A percentile compares a stretch with the other conserved stretches of the same genome.
Evolutionary conservation across 2,797 vertebrate species (phyloP).

Genomic region (Amniataba percoides): DNA sequence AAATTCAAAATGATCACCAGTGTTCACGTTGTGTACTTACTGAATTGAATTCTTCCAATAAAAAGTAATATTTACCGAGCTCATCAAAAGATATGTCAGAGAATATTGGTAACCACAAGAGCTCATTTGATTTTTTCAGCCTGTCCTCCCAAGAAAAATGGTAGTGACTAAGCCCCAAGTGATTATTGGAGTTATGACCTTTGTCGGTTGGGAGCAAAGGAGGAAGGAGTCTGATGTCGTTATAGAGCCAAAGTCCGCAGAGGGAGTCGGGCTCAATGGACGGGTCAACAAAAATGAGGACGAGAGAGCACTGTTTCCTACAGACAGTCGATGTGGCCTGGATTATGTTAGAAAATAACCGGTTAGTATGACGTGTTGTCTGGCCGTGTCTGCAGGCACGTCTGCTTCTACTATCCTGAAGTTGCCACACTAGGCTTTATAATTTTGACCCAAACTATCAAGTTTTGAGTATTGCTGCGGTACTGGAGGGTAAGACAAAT

Average conservation of each 20-base stretch:
- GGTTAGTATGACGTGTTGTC: not conserved
- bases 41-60: not conserved
- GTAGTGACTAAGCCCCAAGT: not conserved
- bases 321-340: not conserved
- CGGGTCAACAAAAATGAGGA: not conserved
- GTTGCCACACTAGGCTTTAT: not conserved
- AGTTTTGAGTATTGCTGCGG: not conserved
- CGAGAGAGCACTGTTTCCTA: not conserved
- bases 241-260: not conserved
- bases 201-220: not conserved
- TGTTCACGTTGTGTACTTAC: not conserved
- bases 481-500: not conserved
- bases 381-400: not conserved
- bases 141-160: not conserved
- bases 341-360: too few relatives aligned
- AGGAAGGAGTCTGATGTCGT: not conserved
- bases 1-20: conserved; percentile 1
- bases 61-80: not conserved
- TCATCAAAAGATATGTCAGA: not conserved
- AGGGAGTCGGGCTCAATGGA: not conserved
- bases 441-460: not conserved
- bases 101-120: conserved; percentile 3
- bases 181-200: not conserved
- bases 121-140: not conserved
- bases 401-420: not conserved